Conservation (phyloP, 2,797 vertebrate genomes). For the Menidia menidia region DNA sequence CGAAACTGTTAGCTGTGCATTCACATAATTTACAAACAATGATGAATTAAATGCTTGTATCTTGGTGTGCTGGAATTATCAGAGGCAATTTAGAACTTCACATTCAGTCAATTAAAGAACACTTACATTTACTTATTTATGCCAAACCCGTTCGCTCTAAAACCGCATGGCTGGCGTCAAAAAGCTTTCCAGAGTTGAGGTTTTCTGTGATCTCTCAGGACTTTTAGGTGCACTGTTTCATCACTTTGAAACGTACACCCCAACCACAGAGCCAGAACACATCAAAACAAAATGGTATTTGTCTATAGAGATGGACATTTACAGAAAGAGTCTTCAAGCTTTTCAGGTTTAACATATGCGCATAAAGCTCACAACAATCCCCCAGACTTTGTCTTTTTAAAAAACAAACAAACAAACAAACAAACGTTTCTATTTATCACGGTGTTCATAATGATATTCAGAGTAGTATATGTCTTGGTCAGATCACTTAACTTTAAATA, state of each 20-base stretch:
- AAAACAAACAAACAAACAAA: neutral
- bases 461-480: too few relatives aligned
- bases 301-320: neutral
- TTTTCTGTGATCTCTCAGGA: neutral
- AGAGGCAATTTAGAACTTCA: constrained; percentile 1
- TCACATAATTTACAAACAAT: constrained; percentile 15
- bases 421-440: too few relatives aligned
- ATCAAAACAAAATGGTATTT: neutral
- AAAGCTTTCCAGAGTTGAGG: neutral
- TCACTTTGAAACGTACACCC: too few relatives aligned
- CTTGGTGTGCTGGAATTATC: constrained; percentile 3
- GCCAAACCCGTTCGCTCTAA: neutral
- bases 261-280: neutral
- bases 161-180: neutral
- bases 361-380: neutral
- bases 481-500: too few relatives aligned
- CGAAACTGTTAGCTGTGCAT: neutral
- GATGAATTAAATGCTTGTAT: neutral
- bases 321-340: neutral
- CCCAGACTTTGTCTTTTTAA: neutral
- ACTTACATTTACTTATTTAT: neutral
- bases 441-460: too few relatives aligned
- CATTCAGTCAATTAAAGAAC: neutral
- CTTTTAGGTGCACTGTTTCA: neutral
- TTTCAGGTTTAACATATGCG: neutral